Evolutionary conservation across 2,888 invertebrate species (phyloP), one percentile per base, ranked within the genome.

Genomic region (Callyntrura guangdongensis): DNA sequence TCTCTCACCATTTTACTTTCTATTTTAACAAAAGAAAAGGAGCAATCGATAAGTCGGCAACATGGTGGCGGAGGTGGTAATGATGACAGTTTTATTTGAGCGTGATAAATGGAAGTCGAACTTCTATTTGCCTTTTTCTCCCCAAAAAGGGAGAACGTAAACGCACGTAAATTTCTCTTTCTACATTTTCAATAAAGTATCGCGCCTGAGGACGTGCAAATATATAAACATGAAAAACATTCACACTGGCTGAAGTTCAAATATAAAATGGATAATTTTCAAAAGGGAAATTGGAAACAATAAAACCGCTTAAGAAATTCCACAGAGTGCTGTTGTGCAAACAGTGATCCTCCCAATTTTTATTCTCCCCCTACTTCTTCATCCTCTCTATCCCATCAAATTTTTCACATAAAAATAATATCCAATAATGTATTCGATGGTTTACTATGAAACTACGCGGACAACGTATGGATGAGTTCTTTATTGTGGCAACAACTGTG

Each of bases 61-160:
- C 49, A 27, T 17, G 53, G 25, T 79, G 79, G 79, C 56, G 27
- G 79, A 56, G 79, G 79, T 79, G 27, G 79, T 79, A 79, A 79
- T 79, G 79, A 79, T 79, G 79, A 79, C 79, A 79, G 56, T 79
- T 79, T 79, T 79, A 56, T 79, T 79, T 45, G 11, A 49, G 47
- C 72, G 72, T 74, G 72, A 74, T 74, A 74, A 79, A 79, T 79
- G 25, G 79, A 22, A 56, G 20, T 9, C 9, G 72, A 20, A 49
- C n/a, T 14, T 67, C 25, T 67, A 4, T 59, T 17, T 36, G 36
- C 36, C 36, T 59, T 17, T 59, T 17, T 59, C 59, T 59, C 59
- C 6, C 25, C 36, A 45, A 69, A 45, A 36, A 45, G 8, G 69
- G 45, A 67, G 27, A 67, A 27, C n/a, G 45, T 0, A 61, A 61